A percentile compares a stretch with the other conserved stretches of the same genome.
Evolutionary conservation across 2,888 invertebrate species (phyloP).

Genomic region (Capitulum mitella): DNA sequence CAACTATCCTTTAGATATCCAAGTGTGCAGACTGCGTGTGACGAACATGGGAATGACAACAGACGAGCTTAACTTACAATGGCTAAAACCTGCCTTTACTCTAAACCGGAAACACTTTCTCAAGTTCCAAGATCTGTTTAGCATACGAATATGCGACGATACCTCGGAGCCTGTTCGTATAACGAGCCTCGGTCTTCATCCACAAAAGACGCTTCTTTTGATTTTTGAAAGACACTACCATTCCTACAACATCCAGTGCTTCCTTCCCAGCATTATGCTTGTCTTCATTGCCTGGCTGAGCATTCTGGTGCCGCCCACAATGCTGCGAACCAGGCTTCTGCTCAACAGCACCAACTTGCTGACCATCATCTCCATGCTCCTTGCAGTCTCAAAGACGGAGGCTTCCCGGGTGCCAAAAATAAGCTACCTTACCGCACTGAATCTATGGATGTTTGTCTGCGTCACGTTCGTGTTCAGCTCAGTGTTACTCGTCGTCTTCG

Average conservation of each 20-base stretch:
- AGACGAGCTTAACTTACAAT: neutral
- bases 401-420: neutral
- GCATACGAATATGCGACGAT: neutral
- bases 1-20: neutral
- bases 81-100: neutral
- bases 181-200: neutral
- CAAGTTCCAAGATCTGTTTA: neutral
- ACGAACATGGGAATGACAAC: neutral
- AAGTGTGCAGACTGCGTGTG: neutral
- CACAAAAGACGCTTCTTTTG: neutral
- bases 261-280: neutral
- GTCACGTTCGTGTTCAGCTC: neutral
- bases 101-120: neutral
- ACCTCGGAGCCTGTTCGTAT: neutral
- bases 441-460: neutral
- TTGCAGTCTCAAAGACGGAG: neutral
- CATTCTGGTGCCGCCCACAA: neutral
- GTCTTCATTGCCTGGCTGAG: neutral
- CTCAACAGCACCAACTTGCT: conserved; percentile 8
- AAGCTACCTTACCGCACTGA: neutral
- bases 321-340: neutral
- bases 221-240: neutral
- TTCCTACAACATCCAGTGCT: neutral
- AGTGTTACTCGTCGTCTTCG: neutral
- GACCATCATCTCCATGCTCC: neutral